phyloP scores from a whole-genome alignment of 1,140 invertebrate genomes.

The Hydropsyche tenuis region DNA sequence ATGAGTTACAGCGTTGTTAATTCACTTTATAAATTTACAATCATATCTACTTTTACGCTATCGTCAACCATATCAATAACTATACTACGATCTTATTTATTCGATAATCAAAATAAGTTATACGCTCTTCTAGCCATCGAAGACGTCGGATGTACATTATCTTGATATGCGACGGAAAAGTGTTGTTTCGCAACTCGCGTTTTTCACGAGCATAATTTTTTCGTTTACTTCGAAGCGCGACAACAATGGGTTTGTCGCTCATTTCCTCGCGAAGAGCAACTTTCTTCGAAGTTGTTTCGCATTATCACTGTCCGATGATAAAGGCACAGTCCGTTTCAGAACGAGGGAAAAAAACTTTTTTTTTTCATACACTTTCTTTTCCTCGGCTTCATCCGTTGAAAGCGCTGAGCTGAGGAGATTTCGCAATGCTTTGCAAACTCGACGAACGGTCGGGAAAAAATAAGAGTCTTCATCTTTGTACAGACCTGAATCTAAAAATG shows the following conservation, averaged over 20 bases:
- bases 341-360: conserved; percentile 8
- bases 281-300: conserved; percentile 6
- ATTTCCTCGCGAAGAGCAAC: conserved; percentile 19
- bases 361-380: background rate
- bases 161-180: too few relatives aligned
- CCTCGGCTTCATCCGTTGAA: too few relatives aligned
- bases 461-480: background rate
- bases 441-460: background rate
- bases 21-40: background rate
- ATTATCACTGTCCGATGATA: conserved; percentile 26
- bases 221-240: background rate
- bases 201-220: too few relatives aligned
- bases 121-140: background rate
- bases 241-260: conserved; percentile 27
- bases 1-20: background rate
- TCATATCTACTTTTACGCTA: too few relatives aligned
- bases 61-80: too few relatives aligned
- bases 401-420: background rate
- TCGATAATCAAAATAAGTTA: too few relatives aligned
- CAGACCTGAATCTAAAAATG: background rate
- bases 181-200: too few relatives aligned
- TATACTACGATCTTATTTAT: too few relatives aligned
- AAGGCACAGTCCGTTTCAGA: conserved; percentile 19
- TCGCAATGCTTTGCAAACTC: conserved; percentile 16
- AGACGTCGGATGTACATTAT: too few relatives aligned